A percentile compares a stretch with the other conserved stretches of the same genome.
Evolutionary conservation across 1,140 invertebrate genomes (phyloP).

Genomic region (Pantala flavescens): DNA sequence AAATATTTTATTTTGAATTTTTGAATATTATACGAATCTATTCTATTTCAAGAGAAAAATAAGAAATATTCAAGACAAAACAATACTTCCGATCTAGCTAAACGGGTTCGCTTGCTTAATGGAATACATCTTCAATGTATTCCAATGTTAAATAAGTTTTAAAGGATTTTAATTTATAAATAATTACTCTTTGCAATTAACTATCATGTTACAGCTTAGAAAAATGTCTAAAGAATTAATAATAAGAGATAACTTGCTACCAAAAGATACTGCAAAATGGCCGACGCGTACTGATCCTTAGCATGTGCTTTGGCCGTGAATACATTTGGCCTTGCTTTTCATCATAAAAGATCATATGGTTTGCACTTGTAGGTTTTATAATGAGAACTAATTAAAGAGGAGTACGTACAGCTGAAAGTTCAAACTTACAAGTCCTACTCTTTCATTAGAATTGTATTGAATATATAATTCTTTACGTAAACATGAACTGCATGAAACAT

Average conservation of each 20-base stretch:
- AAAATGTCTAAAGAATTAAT: not conserved
- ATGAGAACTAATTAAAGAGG: no score
- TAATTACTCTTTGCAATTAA: no score
- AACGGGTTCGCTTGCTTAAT: not conserved
- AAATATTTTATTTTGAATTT: not conserved
- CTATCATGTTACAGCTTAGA: not conserved
- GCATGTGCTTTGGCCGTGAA: not conserved
- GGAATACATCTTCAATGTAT: not conserved
- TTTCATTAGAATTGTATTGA: no score
- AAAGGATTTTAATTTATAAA: no score
- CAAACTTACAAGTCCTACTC: no score
- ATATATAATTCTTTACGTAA: no score
- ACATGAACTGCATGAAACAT: no score
- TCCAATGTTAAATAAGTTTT: not conserved
- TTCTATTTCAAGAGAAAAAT: not conserved
- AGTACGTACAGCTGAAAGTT: no score
- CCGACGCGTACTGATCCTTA: conserved; percentile 18
- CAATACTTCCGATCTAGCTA: not conserved
- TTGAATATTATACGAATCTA: not conserved
- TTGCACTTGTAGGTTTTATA: no score
- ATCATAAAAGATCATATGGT: no score
- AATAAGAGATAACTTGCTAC: not conserved
- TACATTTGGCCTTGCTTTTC: no score
- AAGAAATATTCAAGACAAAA: not conserved
- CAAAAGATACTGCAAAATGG: conserved; percentile 20